Evolutionary conservation across 2,113 vertebrate species (phyloP).

Genomic region (Dicentrarchus labrax): DNA sequence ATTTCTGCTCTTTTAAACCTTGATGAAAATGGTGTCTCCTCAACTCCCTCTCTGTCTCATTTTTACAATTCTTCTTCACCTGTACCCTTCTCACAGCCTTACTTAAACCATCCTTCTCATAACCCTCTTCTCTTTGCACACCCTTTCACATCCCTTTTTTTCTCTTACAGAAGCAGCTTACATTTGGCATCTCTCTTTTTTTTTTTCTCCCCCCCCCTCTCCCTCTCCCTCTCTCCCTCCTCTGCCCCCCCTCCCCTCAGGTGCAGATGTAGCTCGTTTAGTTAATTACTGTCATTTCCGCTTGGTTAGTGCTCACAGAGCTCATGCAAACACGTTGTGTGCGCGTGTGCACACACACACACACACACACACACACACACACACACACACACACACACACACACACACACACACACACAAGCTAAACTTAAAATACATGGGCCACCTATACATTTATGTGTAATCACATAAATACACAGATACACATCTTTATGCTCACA

Average conservation of each 20-base stretch:
- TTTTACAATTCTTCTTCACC: not conserved
- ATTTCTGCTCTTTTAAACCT: not conserved
- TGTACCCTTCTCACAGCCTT: not conserved
- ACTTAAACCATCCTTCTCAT: constrained; percentile 9
- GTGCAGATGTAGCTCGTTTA: constrained; percentile 75
- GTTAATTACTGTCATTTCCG: constrained; percentile 78
- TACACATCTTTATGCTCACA: not conserved
- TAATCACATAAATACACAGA: constrained; percentile 25
- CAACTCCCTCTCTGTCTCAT: not conserved
- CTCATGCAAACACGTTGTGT: constrained; percentile 22
- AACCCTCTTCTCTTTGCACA: not conserved
- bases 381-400: constrained; percentile 4
- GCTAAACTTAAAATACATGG: constrained; percentile 16
- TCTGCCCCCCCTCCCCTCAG: constrained; percentile 43
- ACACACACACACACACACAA: not conserved
- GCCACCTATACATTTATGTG: not conserved
- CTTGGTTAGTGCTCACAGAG: constrained; percentile 63
- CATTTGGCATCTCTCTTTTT: not conserved
- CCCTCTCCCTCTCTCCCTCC: not conserved
- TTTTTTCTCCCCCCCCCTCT: not conserved
- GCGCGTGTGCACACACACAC: not conserved
- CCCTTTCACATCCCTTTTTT: constrained; percentile 2
- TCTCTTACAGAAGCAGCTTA: constrained; percentile 6
- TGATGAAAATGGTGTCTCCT: not conserved
- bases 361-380: not conserved